A percentile compares a stretch with the other conserved stretches of the same genome.
These are phyloP conservation scores for Mastomys natalensis DNA, from an alignment of 2,113 vertebrate species.

Conservation along the genomic window DNA sequence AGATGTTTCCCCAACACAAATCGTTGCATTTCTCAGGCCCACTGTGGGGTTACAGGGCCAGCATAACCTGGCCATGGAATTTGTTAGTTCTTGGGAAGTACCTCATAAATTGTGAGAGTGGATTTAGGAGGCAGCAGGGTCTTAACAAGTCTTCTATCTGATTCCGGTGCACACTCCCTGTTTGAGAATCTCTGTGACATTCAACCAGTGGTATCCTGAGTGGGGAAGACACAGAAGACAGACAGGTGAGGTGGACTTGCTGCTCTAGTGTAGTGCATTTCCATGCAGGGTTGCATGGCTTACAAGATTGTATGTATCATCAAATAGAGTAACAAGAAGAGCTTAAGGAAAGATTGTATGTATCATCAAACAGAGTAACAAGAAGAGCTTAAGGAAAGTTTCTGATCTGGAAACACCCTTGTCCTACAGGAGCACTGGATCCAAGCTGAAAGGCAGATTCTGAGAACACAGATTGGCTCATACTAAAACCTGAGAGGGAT, in stretches of 20 bases:
- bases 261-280: not conserved
- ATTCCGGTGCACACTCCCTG: not conserved
- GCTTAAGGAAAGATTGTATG: not conserved
- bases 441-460: not conserved
- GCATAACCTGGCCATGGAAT: not conserved
- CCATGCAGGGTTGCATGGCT: not conserved
- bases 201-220: not conserved
- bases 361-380: not conserved
- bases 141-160: not conserved
- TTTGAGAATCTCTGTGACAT: not conserved
- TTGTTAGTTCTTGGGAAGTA: not conserved
- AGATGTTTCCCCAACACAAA: not conserved
- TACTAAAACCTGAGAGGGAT: not conserved
- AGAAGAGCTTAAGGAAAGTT: too few relatives aligned
- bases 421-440: not conserved
- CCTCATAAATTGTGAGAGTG: not conserved
- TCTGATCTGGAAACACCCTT: not conserved
- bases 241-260: not conserved
- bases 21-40: rapidly evolving
- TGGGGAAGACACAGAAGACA: not conserved
- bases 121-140: not conserved
- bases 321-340: not conserved
- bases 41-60: not conserved
- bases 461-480: not conserved
- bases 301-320: not conserved